phyloP scores from a whole-genome alignment of 2,888 invertebrate genomes.

The Mactromeris polynyma region DNA sequence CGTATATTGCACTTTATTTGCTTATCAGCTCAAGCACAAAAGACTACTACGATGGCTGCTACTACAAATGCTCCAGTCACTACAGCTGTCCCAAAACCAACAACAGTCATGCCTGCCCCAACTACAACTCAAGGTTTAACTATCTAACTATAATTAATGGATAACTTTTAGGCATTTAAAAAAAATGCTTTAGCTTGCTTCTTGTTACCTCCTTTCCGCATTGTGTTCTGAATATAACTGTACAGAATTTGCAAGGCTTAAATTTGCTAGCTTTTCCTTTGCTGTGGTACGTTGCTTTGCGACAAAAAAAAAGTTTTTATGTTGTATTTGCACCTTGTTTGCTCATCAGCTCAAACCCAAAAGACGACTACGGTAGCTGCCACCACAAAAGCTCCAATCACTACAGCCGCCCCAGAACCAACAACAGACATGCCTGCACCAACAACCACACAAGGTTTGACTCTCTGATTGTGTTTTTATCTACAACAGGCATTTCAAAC shows the following conservation, averaged over 20 bases:
- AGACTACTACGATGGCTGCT: not conserved
- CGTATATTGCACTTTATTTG: not conserved
- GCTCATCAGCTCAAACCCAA: not conserved
- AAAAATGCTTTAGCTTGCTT: no score
- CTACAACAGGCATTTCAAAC: not conserved
- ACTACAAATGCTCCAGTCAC: not conserved
- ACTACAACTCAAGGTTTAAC: slow-evolving; percentile 18
- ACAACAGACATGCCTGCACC: slow-evolving; percentile 15
- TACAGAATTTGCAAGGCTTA: no score
- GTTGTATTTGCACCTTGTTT: not conserved
- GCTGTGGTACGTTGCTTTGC: no score
- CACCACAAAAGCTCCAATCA: not conserved
- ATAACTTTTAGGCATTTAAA: no score
- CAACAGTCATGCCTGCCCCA: slow-evolving; percentile 16
- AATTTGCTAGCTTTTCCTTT: not conserved
- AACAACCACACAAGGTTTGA: slow-evolving; percentile 22
- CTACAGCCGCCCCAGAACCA: slow-evolving; percentile 7
- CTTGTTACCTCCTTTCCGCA: no score
- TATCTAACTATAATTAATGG: not conserved
- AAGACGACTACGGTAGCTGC: not conserved
- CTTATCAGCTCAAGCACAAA: slow-evolving; percentile 11
- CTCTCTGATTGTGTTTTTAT: not conserved
- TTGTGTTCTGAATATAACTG: no score
- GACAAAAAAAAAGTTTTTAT: not conserved
- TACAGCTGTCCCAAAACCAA: not conserved